A percentile compares a stretch with the other conserved stretches of the same genome.
phyloP scores from a whole-genome alignment of 2,797 vertebrate species.

The Gastrophryne carolinensis region DNA sequence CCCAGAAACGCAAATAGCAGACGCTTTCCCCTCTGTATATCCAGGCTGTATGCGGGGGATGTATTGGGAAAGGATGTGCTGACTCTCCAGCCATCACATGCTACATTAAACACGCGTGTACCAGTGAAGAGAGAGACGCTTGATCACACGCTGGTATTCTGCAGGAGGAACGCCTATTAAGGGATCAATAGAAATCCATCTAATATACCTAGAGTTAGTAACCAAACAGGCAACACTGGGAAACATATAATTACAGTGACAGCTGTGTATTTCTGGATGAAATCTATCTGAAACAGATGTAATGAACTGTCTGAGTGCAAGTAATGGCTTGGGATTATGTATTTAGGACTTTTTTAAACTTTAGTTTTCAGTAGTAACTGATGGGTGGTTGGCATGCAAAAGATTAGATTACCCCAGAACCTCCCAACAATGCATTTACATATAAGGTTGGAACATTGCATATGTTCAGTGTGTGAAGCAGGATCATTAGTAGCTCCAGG shows the following conservation, averaged over 20 bases:
- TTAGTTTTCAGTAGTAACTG: too few relatives aligned
- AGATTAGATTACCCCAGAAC: too few relatives aligned
- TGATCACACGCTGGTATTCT: not conserved
- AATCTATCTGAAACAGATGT: not conserved
- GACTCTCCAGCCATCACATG: constrained; percentile 5
- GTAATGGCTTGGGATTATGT: too few relatives aligned
- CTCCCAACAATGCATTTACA: too few relatives aligned
- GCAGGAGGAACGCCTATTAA: not conserved
- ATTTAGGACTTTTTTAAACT: too few relatives aligned
- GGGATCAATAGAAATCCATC: constrained; percentile 6
- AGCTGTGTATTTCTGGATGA: not conserved
- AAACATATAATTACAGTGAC: constrained; percentile 3
- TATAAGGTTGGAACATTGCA: too few relatives aligned
- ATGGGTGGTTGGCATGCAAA: too few relatives aligned
- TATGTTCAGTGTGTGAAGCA: too few relatives aligned
- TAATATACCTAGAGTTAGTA: not conserved
- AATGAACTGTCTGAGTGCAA: not conserved
- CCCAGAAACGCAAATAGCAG: constrained; percentile 37
- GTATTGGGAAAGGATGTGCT: not conserved
- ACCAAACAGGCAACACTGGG: not conserved
- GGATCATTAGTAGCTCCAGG: too few relatives aligned
- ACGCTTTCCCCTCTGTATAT: not conserved
- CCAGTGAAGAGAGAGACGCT: not conserved
- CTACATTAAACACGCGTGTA: constrained; percentile 14
- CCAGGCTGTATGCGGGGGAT: constrained; percentile 25